A percentile compares a stretch with the other conserved stretches of the same genome.
Evolutionary conservation across 2,113 vertebrate genomes (phyloP).

Genomic region (Calonectris borealis): DNA sequence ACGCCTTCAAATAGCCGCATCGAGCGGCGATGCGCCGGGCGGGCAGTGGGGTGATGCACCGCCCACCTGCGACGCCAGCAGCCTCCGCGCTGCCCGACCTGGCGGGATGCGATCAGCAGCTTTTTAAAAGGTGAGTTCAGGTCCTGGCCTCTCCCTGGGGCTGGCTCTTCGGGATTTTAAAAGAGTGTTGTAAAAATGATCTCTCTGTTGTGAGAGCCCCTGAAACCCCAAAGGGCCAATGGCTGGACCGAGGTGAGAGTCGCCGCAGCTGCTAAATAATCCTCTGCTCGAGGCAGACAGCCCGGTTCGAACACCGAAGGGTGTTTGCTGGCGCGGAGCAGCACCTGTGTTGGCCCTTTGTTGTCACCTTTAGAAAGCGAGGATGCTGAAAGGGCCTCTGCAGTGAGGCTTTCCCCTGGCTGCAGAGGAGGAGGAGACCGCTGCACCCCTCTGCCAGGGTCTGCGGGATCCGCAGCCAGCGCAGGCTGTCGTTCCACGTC

Average conservation of each 20-base stretch:
- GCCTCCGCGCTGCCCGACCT: background rate
- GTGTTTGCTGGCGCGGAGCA: background rate
- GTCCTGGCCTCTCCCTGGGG: background rate
- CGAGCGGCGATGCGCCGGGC: background rate
- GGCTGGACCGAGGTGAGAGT: background rate
- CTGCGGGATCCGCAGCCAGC: rapidly evolving
- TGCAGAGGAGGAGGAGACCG: background rate
- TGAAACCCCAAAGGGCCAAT: background rate
- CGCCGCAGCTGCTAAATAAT: background rate
- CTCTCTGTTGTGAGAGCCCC: background rate
- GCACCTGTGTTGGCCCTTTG: background rate
- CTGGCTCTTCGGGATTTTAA: background rate
- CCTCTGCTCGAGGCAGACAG: background rate
- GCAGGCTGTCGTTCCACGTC: too few relatives aligned
- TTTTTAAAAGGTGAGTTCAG: too few relatives aligned
- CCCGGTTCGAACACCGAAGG: background rate
- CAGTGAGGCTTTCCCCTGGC: background rate
- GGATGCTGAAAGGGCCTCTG: background rate
- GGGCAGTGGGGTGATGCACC: background rate
- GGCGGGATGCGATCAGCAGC: background rate
- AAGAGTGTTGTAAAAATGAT: too few relatives aligned
- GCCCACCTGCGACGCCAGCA: background rate
- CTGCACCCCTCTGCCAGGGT: background rate
- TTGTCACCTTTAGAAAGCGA: rapidly evolving
- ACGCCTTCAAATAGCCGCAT: rapidly evolving